phyloP scores from a whole-genome alignment of 2,113 vertebrate genomes.

The Vidua chalybeata region DNA sequence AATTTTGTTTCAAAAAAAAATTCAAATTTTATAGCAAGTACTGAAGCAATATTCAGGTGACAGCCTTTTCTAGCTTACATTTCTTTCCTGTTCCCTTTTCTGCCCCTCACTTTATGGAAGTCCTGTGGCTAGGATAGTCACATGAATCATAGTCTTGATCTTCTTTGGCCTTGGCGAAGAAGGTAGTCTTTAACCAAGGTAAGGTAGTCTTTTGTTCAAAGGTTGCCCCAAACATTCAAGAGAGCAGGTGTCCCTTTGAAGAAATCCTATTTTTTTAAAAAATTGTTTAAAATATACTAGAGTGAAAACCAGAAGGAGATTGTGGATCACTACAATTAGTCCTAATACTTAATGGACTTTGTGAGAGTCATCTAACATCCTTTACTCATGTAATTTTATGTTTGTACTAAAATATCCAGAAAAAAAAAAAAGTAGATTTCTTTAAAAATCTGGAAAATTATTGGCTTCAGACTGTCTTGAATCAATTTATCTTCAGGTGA shows the following conservation, averaged over 20 bases:
- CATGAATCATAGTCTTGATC: background rate
- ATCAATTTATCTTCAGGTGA: background rate
- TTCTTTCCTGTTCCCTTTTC: background rate
- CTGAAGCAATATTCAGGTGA: background rate
- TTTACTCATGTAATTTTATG: background rate
- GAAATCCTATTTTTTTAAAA: background rate
- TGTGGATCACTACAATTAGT: background rate
- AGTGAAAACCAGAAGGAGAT: background rate
- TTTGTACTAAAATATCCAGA: background rate
- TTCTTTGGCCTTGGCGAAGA: background rate
- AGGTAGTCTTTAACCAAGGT: background rate
- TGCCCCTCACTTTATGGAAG: background rate
- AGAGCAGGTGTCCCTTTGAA: background rate
- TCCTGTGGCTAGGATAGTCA: background rate
- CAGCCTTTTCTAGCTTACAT: background rate
- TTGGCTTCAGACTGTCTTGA: background rate
- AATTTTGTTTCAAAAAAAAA: background rate
- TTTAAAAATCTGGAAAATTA: background rate
- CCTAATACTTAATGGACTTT: background rate
- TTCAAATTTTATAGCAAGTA: background rate
- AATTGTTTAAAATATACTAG: background rate
- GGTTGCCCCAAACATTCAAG: accelerated
- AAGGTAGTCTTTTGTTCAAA: background rate
- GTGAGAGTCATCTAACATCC: background rate
- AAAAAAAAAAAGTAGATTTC: background rate